Base-by-base conservation (phyloP, 2,113 vertebrate species). In the Eurystomus gularis region DNA sequence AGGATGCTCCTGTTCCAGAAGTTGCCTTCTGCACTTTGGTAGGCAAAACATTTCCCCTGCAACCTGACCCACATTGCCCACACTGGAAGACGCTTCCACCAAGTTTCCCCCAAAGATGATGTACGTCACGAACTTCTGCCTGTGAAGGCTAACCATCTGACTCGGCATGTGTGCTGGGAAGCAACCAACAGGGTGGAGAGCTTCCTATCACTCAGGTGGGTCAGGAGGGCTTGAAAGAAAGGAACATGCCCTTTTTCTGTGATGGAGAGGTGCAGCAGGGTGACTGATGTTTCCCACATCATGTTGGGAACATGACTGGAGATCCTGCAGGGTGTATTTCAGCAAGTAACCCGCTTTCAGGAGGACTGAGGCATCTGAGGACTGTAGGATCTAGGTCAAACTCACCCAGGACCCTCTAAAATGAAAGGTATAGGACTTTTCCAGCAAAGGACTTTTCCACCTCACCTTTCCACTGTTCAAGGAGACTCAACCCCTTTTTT, bases 81-180 rank as follows among this genome's bases (percentile, higher is more conserved):
- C 1, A 0, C 0, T 11, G 29, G 33, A n/a, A 21, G 29, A 17
- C 1, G 10, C 3, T 65, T 20, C 66, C 49, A 18, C 8, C 16
- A 4, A 12, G 28, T 23, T 68, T 51, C 40, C 40, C 46, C 16
- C 52, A 49, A 17, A 40, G 17, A 40, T 15, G 10, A 12, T 4
- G 17, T 24, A 18, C 0, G 0, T 6, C 15, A 25, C 17, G 11
- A 35, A 46, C 8, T 52, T 29, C 23, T 1, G 5, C n/a, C 65
- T 51, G 37, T 1, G 0, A 16, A 10, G 33, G 31, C 12, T 28
- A 18, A 28, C 13, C 3, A 40, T 6, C 14, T 31, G 20, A 25
- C 10, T 29, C 24, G 54, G 35, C 31, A 37, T 0, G 2, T 5
- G 25, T 13, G 12, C n/a, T 33, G 64, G 69, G 51, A 82, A 25